These are phyloP conservation scores for Cyphomyrus discorhynchus DNA, from an alignment of 2,113 vertebrate genomes.

Conservation along the genomic window DNA sequence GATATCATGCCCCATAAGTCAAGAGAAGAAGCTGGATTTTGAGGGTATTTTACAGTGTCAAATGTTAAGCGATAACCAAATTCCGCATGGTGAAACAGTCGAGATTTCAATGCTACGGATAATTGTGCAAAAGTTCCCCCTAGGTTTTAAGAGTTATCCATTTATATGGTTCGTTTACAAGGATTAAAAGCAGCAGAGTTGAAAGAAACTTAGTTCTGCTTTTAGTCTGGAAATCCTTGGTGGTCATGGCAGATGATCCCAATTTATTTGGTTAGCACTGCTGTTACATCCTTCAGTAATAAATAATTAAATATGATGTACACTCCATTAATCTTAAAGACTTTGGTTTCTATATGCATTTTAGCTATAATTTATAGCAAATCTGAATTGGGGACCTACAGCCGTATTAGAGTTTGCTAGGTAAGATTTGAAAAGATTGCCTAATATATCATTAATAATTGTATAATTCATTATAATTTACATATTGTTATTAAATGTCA, in stretches of 20 bases:
- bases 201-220: conserved; percentile 16
- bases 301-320: conserved; percentile 1
- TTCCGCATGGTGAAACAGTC: conserved; percentile 3
- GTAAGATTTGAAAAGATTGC: not conserved
- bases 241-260: conserved; percentile 19
- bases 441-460: conserved; percentile 1
- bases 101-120: conserved; percentile 13
- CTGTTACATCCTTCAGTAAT: conserved; percentile 11
- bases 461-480: not conserved
- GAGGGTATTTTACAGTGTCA: conserved; percentile 20
- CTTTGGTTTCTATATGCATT: not conserved
- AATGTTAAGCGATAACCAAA: conserved; percentile 15
- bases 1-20: conserved; percentile 9
- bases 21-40: conserved; percentile 11
- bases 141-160: conserved; percentile 22
- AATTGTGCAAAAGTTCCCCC: conserved; percentile 15
- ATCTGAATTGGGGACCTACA: not conserved
- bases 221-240: conserved; percentile 18
- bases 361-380: not conserved
- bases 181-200: conserved; percentile 16
- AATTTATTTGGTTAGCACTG: conserved; percentile 7
- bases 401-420: not conserved
- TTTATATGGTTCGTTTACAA: conserved; percentile 19
- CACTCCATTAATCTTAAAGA: not conserved
- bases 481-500: not conserved